Evolutionary conservation across 2,113 vertebrate species (phyloP).

Genomic region (Dicaeum eximium): DNA sequence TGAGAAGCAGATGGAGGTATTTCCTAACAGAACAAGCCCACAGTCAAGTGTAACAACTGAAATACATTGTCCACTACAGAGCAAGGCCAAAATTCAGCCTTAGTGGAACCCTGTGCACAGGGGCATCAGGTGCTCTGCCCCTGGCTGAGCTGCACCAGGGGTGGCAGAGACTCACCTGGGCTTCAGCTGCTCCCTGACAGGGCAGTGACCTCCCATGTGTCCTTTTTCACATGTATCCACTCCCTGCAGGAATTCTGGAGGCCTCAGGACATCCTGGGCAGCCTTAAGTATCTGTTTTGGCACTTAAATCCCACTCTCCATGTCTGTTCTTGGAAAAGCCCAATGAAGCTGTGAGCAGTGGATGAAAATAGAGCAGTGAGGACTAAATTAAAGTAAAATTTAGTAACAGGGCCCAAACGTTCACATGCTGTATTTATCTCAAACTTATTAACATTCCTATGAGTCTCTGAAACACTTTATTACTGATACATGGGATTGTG

Average conservation of each 20-base stretch:
- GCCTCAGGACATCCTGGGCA: background rate
- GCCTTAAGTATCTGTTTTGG: background rate
- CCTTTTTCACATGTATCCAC: background rate
- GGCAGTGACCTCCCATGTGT: background rate
- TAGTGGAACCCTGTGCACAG: background rate
- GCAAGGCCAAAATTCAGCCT: background rate
- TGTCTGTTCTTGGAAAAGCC: background rate
- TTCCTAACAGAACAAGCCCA: background rate
- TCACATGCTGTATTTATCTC: constrained; percentile 33
- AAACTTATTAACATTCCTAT: constrained; percentile 34
- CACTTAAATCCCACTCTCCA: background rate
- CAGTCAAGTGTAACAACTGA: background rate
- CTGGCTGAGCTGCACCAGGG: background rate
- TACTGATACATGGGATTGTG: constrained; percentile 16
- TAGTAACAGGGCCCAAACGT: background rate
- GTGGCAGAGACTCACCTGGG: background rate
- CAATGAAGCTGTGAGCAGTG: background rate
- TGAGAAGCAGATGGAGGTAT: constrained; percentile 10
- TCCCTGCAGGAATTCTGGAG: background rate
- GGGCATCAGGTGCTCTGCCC: background rate
- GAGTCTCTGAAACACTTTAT: constrained; percentile 34
- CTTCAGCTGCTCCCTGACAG: background rate
- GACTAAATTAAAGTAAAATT: constrained; percentile 13
- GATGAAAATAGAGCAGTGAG: constrained; percentile 10
- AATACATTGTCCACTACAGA: background rate